Conservation (phyloP, 2,113 vertebrate species). For the Takifugu bimaculatus region DNA sequence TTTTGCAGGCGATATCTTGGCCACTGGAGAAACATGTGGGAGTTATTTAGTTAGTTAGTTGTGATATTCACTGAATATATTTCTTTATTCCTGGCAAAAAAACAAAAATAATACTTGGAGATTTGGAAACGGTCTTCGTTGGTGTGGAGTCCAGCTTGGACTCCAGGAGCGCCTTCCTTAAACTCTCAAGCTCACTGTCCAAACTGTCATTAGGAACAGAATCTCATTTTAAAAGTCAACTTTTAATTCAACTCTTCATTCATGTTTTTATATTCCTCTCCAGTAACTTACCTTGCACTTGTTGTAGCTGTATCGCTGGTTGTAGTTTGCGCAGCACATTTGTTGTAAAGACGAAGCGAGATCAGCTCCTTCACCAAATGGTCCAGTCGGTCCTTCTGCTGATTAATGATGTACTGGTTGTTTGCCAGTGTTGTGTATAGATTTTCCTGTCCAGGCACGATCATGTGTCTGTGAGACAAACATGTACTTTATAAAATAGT, state of each 20-base stretch:
- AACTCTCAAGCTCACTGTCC: slow-evolving; percentile 86
- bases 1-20: slow-evolving; percentile 86
- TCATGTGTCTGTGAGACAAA: slow-evolving; percentile 77
- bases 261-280: too few species aligned
- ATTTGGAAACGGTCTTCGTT: slow-evolving; percentile 68
- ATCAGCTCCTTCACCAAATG: slow-evolving; percentile 81
- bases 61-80: too few species aligned
- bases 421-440: slow-evolving; percentile 90
- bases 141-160: slow-evolving; percentile 78
- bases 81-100: too few species aligned
- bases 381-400: slow-evolving; percentile 86
- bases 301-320: slow-evolving; percentile 8
- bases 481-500: background rate
- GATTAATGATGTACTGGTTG: slow-evolving; percentile 91
- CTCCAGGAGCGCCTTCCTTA: slow-evolving; percentile 83
- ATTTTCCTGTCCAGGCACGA: slow-evolving; percentile 87
- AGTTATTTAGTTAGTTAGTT: too few species aligned
- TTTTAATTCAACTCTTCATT: too few species aligned
- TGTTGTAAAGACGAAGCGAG: slow-evolving; percentile 87
- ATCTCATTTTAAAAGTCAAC: background rate
- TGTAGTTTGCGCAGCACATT: slow-evolving; percentile 58
- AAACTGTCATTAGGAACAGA: slow-evolving; percentile 70
- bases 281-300: slow-evolving; percentile 20
- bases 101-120: slow-evolving; percentile 73
- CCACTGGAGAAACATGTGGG: slow-evolving; percentile 52